Conservation (phyloP, 1,140 invertebrate genomes). For the Andricus grossulariae region DNA sequence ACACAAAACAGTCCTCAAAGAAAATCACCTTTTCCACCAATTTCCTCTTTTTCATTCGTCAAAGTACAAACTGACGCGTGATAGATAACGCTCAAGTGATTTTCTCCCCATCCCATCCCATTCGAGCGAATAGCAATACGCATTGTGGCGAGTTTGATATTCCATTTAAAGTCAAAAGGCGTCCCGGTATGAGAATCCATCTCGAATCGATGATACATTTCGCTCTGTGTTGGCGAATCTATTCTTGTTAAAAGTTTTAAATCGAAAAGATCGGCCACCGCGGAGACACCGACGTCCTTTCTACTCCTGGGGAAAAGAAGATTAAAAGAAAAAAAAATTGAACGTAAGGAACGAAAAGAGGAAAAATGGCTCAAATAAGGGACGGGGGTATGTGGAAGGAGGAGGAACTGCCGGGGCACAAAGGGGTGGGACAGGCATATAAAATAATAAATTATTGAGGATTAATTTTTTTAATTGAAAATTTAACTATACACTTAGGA, state of each 20-base stretch:
- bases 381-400: neutral
- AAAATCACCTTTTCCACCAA: constrained; percentile 6
- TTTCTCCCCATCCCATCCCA: neutral
- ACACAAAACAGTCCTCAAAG: neutral
- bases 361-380: neutral
- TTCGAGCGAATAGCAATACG: neutral
- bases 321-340: neutral
- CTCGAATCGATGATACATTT: constrained; percentile 7
- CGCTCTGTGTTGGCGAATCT: constrained; percentile 9
- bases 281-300: constrained; percentile 34
- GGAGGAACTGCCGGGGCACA: neutral
- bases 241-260: constrained; percentile 43
- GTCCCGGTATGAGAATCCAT: constrained; percentile 1
- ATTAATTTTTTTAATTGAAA: too few species aligned
- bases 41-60: constrained; percentile 16
- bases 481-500: too few species aligned
- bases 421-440: neutral
- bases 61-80: constrained; percentile 16
- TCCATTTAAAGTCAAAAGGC: constrained; percentile 29
- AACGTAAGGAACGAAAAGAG: neutral
- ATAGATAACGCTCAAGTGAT: constrained; percentile 22
- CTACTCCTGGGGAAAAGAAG: neutral
- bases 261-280: constrained; percentile 54
- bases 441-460: too few species aligned
- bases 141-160: constrained; percentile 17